phyloP scores from a whole-genome alignment of 2,797 vertebrate species.

The Chrosomus eos region DNA sequence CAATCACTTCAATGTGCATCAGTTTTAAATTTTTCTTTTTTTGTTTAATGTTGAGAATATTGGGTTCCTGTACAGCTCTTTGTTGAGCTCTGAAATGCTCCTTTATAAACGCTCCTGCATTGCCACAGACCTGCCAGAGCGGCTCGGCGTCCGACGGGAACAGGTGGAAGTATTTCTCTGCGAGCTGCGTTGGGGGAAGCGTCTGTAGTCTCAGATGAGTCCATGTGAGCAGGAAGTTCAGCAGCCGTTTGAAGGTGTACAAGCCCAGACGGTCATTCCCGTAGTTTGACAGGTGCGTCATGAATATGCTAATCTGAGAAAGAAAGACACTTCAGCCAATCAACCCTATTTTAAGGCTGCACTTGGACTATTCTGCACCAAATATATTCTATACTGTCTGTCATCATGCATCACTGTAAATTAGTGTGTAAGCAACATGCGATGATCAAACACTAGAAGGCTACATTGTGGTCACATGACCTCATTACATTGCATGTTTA shows the following conservation, averaged over 20 bases:
- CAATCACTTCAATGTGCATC: too few relatives aligned
- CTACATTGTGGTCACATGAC: background rate
- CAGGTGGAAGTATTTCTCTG: conserved; percentile 97
- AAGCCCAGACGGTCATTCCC: conserved; percentile 96
- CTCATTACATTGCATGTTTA: too few relatives aligned
- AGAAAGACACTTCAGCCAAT: background rate
- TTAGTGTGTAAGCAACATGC: too few relatives aligned
- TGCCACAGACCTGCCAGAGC: conserved; percentile 88
- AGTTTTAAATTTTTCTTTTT: too few relatives aligned
- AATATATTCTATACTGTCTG: background rate
- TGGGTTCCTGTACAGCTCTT: too few relatives aligned
- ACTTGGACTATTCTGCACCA: background rate
- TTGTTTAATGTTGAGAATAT: background rate
- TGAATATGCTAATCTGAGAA: conserved; percentile 95
- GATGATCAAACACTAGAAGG: too few relatives aligned
- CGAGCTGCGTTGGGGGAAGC: conserved; percentile 89
- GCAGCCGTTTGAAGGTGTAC: conserved; percentile 95
- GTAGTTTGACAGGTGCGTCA: conserved; percentile 98
- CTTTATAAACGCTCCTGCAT: background rate
- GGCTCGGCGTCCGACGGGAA: conserved; percentile 95
- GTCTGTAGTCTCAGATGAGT: conserved; percentile 96
- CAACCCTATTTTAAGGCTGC: background rate
- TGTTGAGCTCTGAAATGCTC: background rate
- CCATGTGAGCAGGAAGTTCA: conserved; percentile 92
- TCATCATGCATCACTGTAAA: background rate